phyloP scores from a whole-genome alignment of 2,113 vertebrate genomes.

The Phylloscopus trochilus region DNA sequence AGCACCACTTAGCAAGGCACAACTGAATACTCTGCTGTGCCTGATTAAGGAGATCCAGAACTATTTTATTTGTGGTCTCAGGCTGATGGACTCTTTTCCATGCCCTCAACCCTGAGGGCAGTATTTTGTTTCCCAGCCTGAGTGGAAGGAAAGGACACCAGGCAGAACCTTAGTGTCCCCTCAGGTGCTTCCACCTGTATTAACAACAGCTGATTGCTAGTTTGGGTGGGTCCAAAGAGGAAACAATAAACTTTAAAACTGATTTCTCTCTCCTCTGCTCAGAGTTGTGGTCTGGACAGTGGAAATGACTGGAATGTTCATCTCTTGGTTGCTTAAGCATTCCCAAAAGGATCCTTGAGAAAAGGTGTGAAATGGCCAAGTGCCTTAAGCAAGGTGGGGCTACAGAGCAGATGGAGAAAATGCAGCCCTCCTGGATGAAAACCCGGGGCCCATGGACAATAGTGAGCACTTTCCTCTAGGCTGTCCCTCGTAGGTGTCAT shows the following conservation, averaged over 20 bases:
- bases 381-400: neutral
- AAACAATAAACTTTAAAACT: neutral
- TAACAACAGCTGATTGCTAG: neutral
- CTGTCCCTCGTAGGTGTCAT: neutral
- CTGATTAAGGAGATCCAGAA: neutral
- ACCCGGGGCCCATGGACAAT: neutral
- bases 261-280: neutral
- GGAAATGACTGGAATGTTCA: neutral
- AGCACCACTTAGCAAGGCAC: neutral
- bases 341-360: neutral
- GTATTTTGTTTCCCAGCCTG: neutral
- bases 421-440: neutral
- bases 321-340: neutral
- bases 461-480: neutral
- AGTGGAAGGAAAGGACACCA: neutral
- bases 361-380: neutral
- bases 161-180: neutral
- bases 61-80: neutral
- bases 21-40: neutral
- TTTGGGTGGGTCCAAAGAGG: neutral
- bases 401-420: neutral
- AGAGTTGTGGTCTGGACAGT: neutral
- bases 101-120: neutral
- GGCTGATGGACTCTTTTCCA: neutral
- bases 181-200: neutral